Conservation (phyloP, 2,797 vertebrate species). For the Aselliscus stoliczkanus region DNA sequence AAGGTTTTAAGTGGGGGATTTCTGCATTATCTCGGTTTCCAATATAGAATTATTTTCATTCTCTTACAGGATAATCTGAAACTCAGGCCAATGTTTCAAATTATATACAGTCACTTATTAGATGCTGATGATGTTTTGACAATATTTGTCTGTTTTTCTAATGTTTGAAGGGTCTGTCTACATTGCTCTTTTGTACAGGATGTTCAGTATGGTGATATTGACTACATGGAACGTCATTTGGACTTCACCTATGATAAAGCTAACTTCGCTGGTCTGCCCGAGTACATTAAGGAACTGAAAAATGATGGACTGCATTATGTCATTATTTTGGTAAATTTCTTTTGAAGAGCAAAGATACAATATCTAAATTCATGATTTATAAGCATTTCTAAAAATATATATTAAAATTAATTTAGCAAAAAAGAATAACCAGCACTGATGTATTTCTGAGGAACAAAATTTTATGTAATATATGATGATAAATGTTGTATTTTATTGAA, state of each 20-base stretch:
- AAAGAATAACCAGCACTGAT: neutral
- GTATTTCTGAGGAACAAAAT: neutral
- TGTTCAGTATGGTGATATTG: slow-evolving; percentile 70
- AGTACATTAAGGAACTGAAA: slow-evolving; percentile 73
- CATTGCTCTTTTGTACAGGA: slow-evolving; percentile 52
- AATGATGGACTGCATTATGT: slow-evolving; percentile 69
- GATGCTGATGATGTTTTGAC: neutral
- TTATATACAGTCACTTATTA: neutral
- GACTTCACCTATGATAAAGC: slow-evolving; percentile 75
- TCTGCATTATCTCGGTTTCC: neutral
- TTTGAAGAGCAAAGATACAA: neutral
- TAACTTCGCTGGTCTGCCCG: slow-evolving; percentile 71
- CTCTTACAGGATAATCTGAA: neutral
- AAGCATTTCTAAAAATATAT: neutral
- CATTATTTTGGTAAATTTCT: slow-evolving; percentile 76
- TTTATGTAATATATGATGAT: neutral
- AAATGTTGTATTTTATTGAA: neutral
- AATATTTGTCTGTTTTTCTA: neutral
- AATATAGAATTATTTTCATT: neutral
- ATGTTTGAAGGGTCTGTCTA: neutral
- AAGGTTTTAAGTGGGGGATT: neutral
- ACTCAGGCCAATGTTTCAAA: neutral
- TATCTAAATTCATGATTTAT: slow-evolving; percentile 31
- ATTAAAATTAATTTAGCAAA: neutral
- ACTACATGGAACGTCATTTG: slow-evolving; percentile 71